Evolutionary conservation across 2,113 vertebrate genomes (phyloP).

Genomic region (Falco punctatus): DNA sequence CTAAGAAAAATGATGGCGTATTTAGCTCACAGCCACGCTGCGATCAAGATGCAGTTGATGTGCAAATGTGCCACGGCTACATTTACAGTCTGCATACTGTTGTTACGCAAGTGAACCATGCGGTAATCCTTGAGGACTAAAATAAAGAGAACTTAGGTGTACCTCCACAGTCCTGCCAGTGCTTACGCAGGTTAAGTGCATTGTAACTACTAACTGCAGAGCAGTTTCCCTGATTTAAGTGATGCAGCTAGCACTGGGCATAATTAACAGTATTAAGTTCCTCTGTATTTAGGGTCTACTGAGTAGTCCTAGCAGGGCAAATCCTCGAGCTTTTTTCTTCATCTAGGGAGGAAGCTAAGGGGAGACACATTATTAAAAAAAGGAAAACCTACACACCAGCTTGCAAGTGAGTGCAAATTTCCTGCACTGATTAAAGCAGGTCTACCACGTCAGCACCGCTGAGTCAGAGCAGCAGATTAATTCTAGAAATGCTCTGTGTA

Average conservation of each 20-base stretch:
- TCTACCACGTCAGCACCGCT: background rate
- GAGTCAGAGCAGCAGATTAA: constrained; percentile 46
- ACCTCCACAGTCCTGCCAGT: background rate
- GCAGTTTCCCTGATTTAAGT: background rate
- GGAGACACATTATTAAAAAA: background rate
- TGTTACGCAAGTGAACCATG: background rate
- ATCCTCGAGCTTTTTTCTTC: background rate
- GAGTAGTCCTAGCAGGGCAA: background rate
- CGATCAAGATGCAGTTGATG: background rate
- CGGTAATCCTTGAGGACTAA: background rate
- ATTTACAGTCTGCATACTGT: background rate
- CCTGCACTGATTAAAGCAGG: constrained; percentile 18
- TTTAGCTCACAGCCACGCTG: background rate
- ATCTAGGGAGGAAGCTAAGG: background rate
- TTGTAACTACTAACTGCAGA: background rate
- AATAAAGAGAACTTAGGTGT: background rate
- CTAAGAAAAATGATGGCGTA: background rate
- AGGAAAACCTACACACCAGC: background rate
- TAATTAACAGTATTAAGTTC: background rate
- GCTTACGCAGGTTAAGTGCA: background rate
- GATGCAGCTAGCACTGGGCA: accelerated
- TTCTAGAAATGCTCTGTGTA: constrained; percentile 36
- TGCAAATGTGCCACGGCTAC: background rate
- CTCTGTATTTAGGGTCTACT: background rate
- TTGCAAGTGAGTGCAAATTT: constrained; percentile 32